Evolutionary conservation across 2,113 vertebrate genomes (phyloP), one percentile per base, ranked within the genome.

Genomic region (Cettia cetti): DNA sequence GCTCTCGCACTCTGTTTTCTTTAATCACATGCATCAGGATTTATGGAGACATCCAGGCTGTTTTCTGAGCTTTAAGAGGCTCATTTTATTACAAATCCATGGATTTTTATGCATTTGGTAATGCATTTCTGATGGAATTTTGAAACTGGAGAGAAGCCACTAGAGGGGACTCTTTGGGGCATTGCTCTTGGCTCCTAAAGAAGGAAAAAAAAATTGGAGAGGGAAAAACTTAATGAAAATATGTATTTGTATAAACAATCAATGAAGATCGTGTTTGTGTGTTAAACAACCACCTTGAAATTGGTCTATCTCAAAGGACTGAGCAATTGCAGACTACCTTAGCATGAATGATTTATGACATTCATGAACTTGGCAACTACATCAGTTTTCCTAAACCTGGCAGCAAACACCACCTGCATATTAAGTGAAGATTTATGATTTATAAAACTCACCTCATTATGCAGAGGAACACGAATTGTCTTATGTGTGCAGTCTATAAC

Each of bases 231-330:
- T 95, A 96, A 96, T 96, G 96, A 96, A 96, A 96, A 97, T 23
- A 95, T 49, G 33, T 97, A 96, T 98, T 97, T 97, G 97, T 97
- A 97, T 95, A 97, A 98, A 97, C 86, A 97, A 97, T 97, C 95
- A 97, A 66, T 33, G 37, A 96, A 92, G 93, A 90, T 91, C 92
- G 70, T 40, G 87, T 97, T 97, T 97, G 95, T 96, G 94, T 97
- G 95, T 98, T 98, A 96, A 98, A 97, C 96, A 97, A 97, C 96
- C 94, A 98, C 98, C 98, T 98, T 98, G 97, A 98, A 98, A 97
- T 97, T 97, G 95, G 95, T 93, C 97, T 96, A 95, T 97, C 94
- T 97, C 97, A 94, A 90, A 98, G 87, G 96, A 97, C 96, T 95
- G 92, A 97, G 95, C 90, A 94, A 96, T 96, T 97, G 97, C 95